Percentiles rank a stretch among this genome's conserved stretches.
These are phyloP conservation scores for Hippocampus mohnikei DNA, from an alignment of 2,113 vertebrate genomes.

Conservation along the genomic window DNA sequence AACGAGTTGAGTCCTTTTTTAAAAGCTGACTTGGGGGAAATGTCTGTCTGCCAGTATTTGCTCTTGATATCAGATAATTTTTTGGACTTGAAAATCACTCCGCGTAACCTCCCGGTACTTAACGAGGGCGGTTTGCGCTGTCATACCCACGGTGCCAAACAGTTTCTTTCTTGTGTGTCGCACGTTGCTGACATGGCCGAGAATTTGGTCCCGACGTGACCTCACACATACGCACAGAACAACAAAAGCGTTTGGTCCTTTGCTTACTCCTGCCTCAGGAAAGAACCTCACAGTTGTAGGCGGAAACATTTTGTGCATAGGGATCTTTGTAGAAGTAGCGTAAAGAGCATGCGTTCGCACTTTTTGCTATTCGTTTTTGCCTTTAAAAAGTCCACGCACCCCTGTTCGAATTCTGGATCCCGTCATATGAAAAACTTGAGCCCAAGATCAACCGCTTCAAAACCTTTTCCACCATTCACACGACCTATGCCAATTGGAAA, in stretches of 20 bases:
- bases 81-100: slow-evolving; percentile 28
- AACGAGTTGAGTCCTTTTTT: slow-evolving; percentile 42
- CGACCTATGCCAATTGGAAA: neutral
- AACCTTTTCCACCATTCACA: neutral
- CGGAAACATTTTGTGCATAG: slow-evolving; percentile 73
- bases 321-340: slow-evolving; percentile 72
- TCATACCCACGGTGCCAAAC: slow-evolving; percentile 15
- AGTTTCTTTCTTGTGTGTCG: neutral
- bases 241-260: slow-evolving; percentile 37
- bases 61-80: slow-evolving; percentile 25
- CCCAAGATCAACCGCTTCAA: neutral
- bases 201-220: slow-evolving; percentile 29
- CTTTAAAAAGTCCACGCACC: slow-evolving; percentile 4
- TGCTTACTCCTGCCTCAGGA: slow-evolving; percentile 63
- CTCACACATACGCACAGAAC: slow-evolving; percentile 44
- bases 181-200: slow-evolving; percentile 9
- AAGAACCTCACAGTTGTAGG: slow-evolving; percentile 57
- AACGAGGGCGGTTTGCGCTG: slow-evolving; percentile 5
- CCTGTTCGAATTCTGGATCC: neutral
- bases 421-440: neutral
- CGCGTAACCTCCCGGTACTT: neutral
- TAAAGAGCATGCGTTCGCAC: slow-evolving; percentile 69
- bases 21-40: slow-evolving; percentile 38
- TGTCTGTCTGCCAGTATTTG: slow-evolving; percentile 33
- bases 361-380: slow-evolving; percentile 50